Evolutionary conservation across 2,113 vertebrate species (phyloP).

Genomic region (Erpornis zantholeuca): DNA sequence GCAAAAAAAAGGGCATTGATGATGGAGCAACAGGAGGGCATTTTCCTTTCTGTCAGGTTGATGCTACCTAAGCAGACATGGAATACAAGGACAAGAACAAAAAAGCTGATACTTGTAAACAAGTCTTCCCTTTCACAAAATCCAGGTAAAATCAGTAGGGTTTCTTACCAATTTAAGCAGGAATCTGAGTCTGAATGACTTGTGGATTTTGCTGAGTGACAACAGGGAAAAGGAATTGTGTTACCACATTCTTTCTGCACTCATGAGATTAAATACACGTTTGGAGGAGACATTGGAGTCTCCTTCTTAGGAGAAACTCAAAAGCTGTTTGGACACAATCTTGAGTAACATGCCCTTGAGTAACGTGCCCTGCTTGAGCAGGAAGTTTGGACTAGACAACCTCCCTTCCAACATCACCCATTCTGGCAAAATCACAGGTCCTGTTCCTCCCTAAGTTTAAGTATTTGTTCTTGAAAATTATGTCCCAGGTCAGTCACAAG

Average conservation of each 20-base stretch:
- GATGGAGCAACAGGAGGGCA: neutral
- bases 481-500: neutral
- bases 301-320: neutral
- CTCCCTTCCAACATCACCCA: neutral
- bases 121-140: neutral
- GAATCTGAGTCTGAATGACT: neutral
- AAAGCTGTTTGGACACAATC: neutral
- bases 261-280: neutral
- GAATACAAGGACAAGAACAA: neutral
- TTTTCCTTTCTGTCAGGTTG: neutral
- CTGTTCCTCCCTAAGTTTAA: neutral
- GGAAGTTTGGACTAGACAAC: neutral
- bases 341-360: neutral
- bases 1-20: neutral
- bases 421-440: neutral
- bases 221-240: neutral
- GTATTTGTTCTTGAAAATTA: neutral
- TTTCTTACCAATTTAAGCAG: neutral
- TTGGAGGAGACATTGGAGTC: neutral
- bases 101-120: neutral
- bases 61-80: neutral
- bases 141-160: neutral
- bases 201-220: neutral
- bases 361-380: neutral
- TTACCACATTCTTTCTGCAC: neutral